These are phyloP conservation scores for Tetanocera ferruginea DNA, from an alignment of 2,888 invertebrate genomes.

Conservation along the genomic window DNA sequence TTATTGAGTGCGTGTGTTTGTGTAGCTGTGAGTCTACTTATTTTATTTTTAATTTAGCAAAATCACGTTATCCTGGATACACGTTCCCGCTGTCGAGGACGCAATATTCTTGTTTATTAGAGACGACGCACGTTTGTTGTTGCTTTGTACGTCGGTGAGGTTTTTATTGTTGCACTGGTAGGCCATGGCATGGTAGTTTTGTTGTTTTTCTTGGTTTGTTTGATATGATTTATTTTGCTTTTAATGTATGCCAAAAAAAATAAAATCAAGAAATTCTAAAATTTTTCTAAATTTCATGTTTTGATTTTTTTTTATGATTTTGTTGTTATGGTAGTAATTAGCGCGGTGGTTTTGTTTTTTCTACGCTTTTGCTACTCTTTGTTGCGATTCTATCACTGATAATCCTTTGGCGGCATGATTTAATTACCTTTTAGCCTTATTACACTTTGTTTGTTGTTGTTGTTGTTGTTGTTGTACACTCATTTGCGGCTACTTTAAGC, in stretches of 20 bases:
- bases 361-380: background rate
- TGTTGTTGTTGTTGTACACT: background rate
- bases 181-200: slow-evolving; percentile 38
- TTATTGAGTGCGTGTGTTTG: background rate
- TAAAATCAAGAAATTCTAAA: slow-evolving; percentile 4
- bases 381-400: slow-evolving; percentile 35
- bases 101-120: background rate
- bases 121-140: background rate
- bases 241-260: background rate
- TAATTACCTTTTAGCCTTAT: slow-evolving; percentile 3
- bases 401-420: slow-evolving; percentile 41
- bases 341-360: slow-evolving; percentile 43
- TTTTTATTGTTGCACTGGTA: slow-evolving; percentile 49
- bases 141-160: slow-evolving; percentile 21
- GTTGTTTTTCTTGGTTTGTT: slow-evolving; percentile 10
- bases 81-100: background rate
- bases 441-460: background rate
- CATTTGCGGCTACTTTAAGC: background rate
- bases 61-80: slow-evolving; percentile 32
- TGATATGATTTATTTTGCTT: slow-evolving; percentile 57
- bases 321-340: slow-evolving; percentile 63
- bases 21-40: background rate
- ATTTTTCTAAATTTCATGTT: slow-evolving; percentile 33
- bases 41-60: slow-evolving; percentile 16
- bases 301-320: slow-evolving; percentile 43